Base-by-base conservation (phyloP, 2,888 invertebrate species). In the Perizoma affinitatum region DNA sequence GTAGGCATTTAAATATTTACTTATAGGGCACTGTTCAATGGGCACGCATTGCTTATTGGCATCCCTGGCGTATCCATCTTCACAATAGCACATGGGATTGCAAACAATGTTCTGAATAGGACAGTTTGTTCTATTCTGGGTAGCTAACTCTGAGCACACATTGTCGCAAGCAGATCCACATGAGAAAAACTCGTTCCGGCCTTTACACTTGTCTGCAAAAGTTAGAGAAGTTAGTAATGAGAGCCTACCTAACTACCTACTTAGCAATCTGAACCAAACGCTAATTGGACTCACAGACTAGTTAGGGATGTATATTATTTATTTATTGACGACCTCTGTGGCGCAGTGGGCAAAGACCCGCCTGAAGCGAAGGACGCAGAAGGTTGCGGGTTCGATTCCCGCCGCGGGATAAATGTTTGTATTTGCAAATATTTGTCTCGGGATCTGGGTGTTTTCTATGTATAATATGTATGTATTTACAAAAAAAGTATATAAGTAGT, bases 81-180 rank as follows among this genome's bases (percentile, higher is more conserved):
- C 61, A 47, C 82, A 83, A 56, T 81, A 80, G 52, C 82, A 82
- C 47, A 59, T 71, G 9, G 69, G 61, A 49, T 75, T 75, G 55
- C 81, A 81, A 10, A 54, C 54, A 1, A 78, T 72, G 51, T 81
- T 82, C 3, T 55, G 3, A 5, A 78, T 73, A 0, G 72, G 74
- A 47, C 82, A 82, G 48, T 73, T 67, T 4, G 72, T 75, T 58
- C 73, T 71, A 60, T 73, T 76, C 53, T 76, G 75, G 8, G 34
- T 54, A 0, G 60, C 61, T 0, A 78, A 52, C 0, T 70, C 58
- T 5, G 64, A 54, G 50, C 82, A 83, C 9, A 66, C 74, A 22
- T 79, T 82, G 51, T 82, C 79, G 47, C 82, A 81, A 33, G 62
- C 73, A 6, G 57, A 7, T 4, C 72, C 71, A 54, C 76, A 77